phyloP scores from a whole-genome alignment of 2,113 vertebrate genomes.

The Seriola quinqueradiata region DNA sequence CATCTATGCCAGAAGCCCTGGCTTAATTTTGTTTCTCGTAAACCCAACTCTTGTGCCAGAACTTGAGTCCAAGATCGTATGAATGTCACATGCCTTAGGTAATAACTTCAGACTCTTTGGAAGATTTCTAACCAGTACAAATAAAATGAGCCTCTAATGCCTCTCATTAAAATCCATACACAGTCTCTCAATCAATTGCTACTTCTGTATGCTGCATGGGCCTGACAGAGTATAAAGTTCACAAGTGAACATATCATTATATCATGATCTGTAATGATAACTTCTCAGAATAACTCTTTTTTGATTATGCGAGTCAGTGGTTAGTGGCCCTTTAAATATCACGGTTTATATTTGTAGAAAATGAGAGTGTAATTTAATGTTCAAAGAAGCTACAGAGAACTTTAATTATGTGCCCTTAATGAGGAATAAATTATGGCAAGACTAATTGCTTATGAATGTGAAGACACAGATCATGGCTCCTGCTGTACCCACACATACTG shows the following conservation, averaged over 20 bases:
- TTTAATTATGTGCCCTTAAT: conserved; percentile 85
- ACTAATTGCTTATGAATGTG: conserved; percentile 86
- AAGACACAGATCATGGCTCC: conserved; percentile 82
- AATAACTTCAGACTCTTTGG: conserved; percentile 50
- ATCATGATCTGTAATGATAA: conserved; percentile 83
- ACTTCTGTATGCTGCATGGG: conserved; percentile 58
- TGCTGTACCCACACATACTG: conserved; percentile 67
- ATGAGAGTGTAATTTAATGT: conserved; percentile 84
- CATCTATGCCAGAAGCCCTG: neutral
- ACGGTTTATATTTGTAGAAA: conserved; percentile 81
- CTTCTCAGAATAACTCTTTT: conserved; percentile 81
- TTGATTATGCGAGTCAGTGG: conserved; percentile 79
- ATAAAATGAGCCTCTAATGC: conserved; percentile 63
- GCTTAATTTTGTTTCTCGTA: conserved; percentile 10
- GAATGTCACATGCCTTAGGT: conserved; percentile 44
- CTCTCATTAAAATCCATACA: conserved; percentile 77
- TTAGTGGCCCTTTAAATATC: conserved; percentile 85
- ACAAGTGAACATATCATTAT: conserved; percentile 80
- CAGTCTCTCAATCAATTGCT: conserved; percentile 74
- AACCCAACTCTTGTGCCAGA: neutral
- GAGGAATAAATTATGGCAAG: conserved; percentile 83
- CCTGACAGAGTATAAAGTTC: conserved; percentile 75
- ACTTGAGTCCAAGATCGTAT: conserved; percentile 18
- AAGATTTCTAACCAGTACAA: conserved; percentile 46
- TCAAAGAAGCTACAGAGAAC: conserved; percentile 84